These are phyloP conservation scores for Drosophila quinaria DNA, from an alignment of 2,888 invertebrate genomes.

Conservation along the genomic window DNA sequence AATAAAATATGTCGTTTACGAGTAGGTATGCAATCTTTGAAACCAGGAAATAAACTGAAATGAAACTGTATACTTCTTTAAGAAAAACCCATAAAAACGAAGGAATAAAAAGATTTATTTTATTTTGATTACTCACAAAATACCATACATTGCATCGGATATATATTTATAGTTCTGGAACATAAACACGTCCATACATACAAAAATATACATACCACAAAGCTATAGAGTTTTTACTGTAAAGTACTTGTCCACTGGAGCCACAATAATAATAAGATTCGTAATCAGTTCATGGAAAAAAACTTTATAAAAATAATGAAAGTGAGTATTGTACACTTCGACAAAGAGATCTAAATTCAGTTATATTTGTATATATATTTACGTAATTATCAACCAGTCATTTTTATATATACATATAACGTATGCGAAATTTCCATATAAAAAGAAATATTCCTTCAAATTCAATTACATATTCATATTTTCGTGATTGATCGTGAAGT, in stretches of 20 bases:
- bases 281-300: not conserved
- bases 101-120: not conserved
- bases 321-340: not conserved
- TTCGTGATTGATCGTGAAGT: not conserved
- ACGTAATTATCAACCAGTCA: not conserved
- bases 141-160: not conserved
- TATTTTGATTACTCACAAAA: not conserved
- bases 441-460: not conserved
- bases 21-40: not conserved
- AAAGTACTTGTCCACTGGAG: not conserved
- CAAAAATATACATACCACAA: not conserved
- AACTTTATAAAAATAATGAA: not conserved
- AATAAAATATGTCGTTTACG: not conserved
- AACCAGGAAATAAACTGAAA: not conserved
- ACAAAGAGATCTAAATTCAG: constrained; percentile 1
- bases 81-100: not conserved
- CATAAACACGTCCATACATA: not conserved
- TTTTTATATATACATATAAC: not conserved
- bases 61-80: not conserved
- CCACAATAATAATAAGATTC: not conserved
- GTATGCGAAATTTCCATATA: too few species aligned
- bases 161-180: not conserved
- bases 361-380: not conserved
- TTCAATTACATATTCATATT: not conserved
- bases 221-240: not conserved